Evolutionary conservation across 1,140 invertebrate genomes (phyloP).

Genomic region (Saccostrea cuccullata): DNA sequence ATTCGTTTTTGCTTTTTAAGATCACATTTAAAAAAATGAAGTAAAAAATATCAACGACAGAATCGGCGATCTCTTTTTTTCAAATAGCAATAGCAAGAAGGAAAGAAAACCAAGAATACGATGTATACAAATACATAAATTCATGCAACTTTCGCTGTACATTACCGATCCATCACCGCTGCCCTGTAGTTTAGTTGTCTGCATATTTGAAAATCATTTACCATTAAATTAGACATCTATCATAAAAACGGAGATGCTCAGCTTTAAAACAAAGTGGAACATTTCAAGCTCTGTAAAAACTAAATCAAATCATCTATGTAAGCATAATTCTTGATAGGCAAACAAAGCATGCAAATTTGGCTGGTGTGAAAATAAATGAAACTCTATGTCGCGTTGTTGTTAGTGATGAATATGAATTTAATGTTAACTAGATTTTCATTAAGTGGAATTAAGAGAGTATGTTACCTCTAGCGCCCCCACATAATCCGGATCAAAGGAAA

Average conservation of each 20-base stretch:
- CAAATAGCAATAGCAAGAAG: not conserved
- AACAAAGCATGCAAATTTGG: slow-evolving; percentile 12
- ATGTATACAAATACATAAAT: not conserved
- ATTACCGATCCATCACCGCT: not conserved
- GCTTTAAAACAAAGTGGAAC: slow-evolving; percentile 8
- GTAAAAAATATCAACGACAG: no score
- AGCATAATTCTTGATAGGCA: not conserved
- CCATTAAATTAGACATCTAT: slow-evolving; percentile 18
- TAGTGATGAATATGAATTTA: not conserved
- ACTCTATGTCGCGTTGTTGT: not conserved
- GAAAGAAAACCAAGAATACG: not conserved
- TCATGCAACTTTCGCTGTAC: not conserved
- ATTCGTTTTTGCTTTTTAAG: no score
- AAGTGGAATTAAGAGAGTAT: not conserved
- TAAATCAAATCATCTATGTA: not conserved
- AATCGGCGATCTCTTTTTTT: not conserved
- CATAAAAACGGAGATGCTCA: slow-evolving; percentile 6
- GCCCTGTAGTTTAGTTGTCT: slow-evolving; percentile 17
- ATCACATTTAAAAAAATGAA: no score
- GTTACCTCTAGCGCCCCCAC: slow-evolving; percentile 47
- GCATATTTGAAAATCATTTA: slow-evolving; percentile 28
- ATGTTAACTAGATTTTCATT: not conserved
- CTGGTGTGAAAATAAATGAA: not conserved
- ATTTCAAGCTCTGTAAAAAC: not conserved
- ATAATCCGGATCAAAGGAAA: slow-evolving; percentile 49